Conservation (phyloP, 2,113 vertebrate genomes). For the human region GRCh38 chr6:81331501-81332000, state of each 20-base stretch:
- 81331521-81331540: neutral
- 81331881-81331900: neutral
- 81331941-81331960: neutral
- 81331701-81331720: neutral
- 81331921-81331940: neutral
- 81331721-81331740: neutral
- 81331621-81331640: neutral
- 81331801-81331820: neutral
- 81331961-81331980: neutral
- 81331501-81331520: neutral
- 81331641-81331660: neutral
- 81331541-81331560: neutral
- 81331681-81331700: neutral
- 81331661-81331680: neutral
- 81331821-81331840: neutral
- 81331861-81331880: slow-evolving; percentile 10
- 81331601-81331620: neutral
- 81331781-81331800: neutral
- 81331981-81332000: neutral
- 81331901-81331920: neutral
- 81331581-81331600: neutral
- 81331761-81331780: neutral
- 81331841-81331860: neutral
- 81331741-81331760: neutral
- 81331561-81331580: neutral